Percentiles rank a stretch among this genome's conserved stretches.
phyloP scores from a whole-genome alignment of 2,888 invertebrate genomes.

The Phasia obesa region DNA sequence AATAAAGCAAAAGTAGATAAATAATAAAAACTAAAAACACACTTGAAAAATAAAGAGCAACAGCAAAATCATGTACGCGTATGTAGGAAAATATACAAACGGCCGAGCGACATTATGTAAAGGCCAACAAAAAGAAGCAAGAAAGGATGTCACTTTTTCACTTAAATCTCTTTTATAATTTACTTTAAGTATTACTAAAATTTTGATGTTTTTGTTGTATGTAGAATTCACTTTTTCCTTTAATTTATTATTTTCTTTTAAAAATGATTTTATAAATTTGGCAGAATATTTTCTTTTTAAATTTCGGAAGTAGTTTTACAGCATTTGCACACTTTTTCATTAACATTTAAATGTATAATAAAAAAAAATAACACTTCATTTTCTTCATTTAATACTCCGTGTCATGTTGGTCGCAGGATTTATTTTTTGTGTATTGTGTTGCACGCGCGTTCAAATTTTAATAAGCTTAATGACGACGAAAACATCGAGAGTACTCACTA shows the following conservation, averaged over 20 bases:
- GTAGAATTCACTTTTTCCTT: constrained; percentile 13
- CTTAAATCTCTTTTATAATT: constrained; percentile 50
- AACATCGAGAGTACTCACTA: constrained; percentile 49
- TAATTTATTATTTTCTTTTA: constrained; percentile 40
- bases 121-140: constrained; percentile 45
- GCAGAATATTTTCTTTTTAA: constrained; percentile 34
- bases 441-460: constrained; percentile 77
- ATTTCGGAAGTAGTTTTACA: constrained; percentile 32
- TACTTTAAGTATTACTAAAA: constrained; percentile 16
- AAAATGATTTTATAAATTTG: constrained; percentile 34
- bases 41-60: constrained; percentile 60
- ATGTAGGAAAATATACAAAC: constrained; percentile 48
- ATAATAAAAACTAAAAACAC: constrained; percentile 70
- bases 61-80: constrained; percentile 59
- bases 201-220: constrained; percentile 14
- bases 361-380: constrained; percentile 45
- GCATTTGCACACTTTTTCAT: constrained; percentile 42
- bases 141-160: constrained; percentile 62
- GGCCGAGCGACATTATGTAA: constrained; percentile 62
- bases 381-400: constrained; percentile 61
- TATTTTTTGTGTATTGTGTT: constrained; percentile 71
- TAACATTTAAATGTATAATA: constrained; percentile 52
- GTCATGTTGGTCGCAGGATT: constrained; percentile 47
- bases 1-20: constrained; percentile 44
- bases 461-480: constrained; percentile 71